Evolutionary conservation across 2,797 vertebrate genomes (phyloP), one percentile per base, ranked within the genome.

Genomic region (Melanotaenia pygmaea): DNA sequence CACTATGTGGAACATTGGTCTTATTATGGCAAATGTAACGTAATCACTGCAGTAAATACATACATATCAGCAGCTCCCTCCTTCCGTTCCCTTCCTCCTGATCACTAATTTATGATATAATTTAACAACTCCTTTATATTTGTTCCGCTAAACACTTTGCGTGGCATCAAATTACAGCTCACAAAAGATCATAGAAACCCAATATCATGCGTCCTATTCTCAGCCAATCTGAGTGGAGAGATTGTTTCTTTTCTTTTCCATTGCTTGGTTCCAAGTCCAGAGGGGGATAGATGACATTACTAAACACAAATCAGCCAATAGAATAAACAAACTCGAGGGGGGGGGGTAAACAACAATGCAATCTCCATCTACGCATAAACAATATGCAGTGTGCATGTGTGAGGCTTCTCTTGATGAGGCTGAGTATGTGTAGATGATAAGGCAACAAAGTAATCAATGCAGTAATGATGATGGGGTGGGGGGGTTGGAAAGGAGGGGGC

Each of bases 31-130:
- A 0, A 90, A 84, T 76, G 87, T 87, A 89, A 89, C 83, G 80
- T 88, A 90, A 91, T 89, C 84, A 88, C 51, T 78, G 86, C 86
- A 78, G 80, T 84, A 84, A 85, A 90, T 66, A 77, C 83, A 85
- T 59, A 85, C 83, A 60, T 70, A 74, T 86, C 80, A 77, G 24
- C 28, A 18, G 54, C 79, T 71, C 66, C 35, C 65, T 69, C 38
- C 59, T 70, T 61, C 83, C 11, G 14, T 45, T 66, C 30, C 54
- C 82, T 78, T 86, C 84, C 78, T 85, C 88, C 86, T 89, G 92
- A 91, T 93, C 89, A 91, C 86, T 86, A 89, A 90, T 92, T 88
- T 90, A 91, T 87, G 85, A 89, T 91, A 86, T 81, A 80, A 88
- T 90, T 91, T 84, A 87, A 88, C 88, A 86, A 82, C 76, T 73